Percentiles rank a stretch among this genome's conserved stretches.
Evolutionary conservation across 2,113 vertebrate species (phyloP).

Genomic region (Petrocephalus microphthalmus): DNA sequence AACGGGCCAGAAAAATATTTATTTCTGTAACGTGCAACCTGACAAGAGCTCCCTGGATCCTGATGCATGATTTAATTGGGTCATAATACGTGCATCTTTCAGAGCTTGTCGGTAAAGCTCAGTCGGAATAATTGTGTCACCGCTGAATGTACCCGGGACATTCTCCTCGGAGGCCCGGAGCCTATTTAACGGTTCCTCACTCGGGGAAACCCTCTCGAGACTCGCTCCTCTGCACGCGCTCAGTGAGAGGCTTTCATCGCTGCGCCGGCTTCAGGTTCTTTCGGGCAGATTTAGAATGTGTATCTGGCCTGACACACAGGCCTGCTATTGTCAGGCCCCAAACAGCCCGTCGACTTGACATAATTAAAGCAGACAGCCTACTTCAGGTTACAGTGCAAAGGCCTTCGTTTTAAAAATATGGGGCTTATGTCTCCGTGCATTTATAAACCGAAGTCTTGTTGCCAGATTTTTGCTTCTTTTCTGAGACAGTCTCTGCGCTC

Average conservation of each 20-base stretch:
- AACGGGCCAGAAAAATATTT: neutral
- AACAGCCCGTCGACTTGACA: neutral
- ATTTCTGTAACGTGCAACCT: neutral
- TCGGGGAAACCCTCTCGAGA: neutral
- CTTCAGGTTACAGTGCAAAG: neutral
- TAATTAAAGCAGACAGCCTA: neutral
- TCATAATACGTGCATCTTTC: neutral
- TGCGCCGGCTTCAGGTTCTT: neutral
- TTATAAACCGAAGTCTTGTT: neutral
- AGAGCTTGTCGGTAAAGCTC: neutral
- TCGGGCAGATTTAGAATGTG: neutral
- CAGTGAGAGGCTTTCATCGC: neutral
- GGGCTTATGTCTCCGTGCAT: neutral
- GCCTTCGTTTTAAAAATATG: neutral
- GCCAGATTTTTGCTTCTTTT: neutral
- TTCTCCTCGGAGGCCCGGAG: neutral
- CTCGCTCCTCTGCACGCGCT: neutral
- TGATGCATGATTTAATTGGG: neutral
- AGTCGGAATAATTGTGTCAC: conserved; percentile 5
- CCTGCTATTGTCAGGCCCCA: neutral
- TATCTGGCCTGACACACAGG: neutral
- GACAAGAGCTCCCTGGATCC: neutral
- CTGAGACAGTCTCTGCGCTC: neutral
- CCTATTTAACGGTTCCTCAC: conserved; percentile 14
- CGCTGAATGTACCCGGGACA: neutral